phyloP scores from a whole-genome alignment of 2,797 vertebrate genomes.

The Odontamblyopus rebecca region DNA sequence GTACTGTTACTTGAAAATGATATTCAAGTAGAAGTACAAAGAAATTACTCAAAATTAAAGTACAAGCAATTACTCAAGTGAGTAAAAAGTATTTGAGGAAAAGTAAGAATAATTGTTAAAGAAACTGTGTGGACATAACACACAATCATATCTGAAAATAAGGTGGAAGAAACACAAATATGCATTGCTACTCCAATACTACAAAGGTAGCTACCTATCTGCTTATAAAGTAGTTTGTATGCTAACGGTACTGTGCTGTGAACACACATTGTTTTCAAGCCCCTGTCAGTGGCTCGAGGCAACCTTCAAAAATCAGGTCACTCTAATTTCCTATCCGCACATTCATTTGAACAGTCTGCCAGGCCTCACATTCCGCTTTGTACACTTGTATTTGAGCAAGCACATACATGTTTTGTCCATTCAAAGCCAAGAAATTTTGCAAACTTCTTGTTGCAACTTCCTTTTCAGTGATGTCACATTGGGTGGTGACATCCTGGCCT shows the following conservation, averaged over 20 bases:
- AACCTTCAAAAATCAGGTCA: constrained; percentile 36
- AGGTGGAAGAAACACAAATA: not conserved
- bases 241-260: not conserved
- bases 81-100: not conserved
- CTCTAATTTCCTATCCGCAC: constrained; percentile 29
- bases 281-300: constrained; percentile 1
- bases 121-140: not conserved
- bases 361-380: constrained; percentile 9
- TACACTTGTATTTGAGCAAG: constrained; percentile 3
- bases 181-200: not conserved
- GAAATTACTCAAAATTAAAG: not conserved
- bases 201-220: not conserved
- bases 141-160: not conserved
- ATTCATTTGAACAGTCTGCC: constrained; percentile 31
- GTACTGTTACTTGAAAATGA: not conserved
- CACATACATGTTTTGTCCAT: constrained; percentile 20
- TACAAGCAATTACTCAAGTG: not conserved
- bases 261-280: constrained; percentile 10
- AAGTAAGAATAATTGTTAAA: not conserved
- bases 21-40: not conserved
- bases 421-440: constrained; percentile 23
- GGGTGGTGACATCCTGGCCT: constrained; percentile 41
- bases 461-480: constrained; percentile 48
- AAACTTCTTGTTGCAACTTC: constrained; percentile 31
- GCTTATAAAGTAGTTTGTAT: not conserved